Evolutionary conservation across 2,113 vertebrate species (phyloP), one percentile per base, ranked within the genome.

Genomic region (Cephalopterus ornatus): DNA sequence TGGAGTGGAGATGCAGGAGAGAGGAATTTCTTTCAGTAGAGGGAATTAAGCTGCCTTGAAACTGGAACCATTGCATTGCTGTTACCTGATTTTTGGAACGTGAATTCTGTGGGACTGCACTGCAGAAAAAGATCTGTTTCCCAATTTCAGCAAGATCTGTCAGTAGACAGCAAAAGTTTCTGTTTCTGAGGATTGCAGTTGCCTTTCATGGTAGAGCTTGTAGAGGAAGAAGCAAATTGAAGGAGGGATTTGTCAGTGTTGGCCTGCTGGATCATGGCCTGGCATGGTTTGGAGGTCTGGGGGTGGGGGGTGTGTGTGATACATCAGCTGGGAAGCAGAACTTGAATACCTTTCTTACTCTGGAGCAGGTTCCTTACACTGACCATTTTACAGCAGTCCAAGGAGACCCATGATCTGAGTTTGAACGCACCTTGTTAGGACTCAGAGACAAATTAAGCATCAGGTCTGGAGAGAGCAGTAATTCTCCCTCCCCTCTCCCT

Each of bases 401-500:
- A 68, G 33, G 19, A 53, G 74, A 53, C 37, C 63, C 11, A 1
- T 12, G 26, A 39, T 80, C 37, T 33, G 39, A 27, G 18, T 2
- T 5, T 46, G 72, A 74, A 42, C 3, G 39, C 0, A 7, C 28
- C 37, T 63, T 73, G 33, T 12, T 63, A 18, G 70, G 58, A 22
- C 30, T 74, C 32, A 8, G 70, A 73, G 37, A 22, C 42, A 75
- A 63, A 47, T 71, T 23, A 71, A 47, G 18, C 41, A 12, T 58
- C 4, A 6, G n/a, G 19, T 33, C 17, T 53, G 63, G 58, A 71
- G 53, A 63, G 33, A 16, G 23, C 16, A 74, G 15, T 26, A 55
- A 27, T 30, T 37, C 24, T 80, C 12, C 11, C 6, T 53, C 12
- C 9, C 4, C 15, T 2, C 0, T 5, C 8, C 9, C 66, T 0